Evolutionary conservation across 2,888 invertebrate species (phyloP).

Genomic region (Dolichopus griseipennis): DNA sequence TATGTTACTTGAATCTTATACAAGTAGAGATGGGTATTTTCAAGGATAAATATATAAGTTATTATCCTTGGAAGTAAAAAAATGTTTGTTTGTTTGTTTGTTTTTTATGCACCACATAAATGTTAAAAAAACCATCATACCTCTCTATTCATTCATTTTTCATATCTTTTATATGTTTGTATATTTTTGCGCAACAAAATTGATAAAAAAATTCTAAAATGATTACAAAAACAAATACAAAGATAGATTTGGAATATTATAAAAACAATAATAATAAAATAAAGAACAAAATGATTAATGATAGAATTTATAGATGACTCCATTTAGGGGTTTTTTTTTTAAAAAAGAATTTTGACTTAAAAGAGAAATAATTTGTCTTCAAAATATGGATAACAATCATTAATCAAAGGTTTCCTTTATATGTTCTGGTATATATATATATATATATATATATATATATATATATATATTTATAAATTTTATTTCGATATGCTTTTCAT

Average conservation of each 20-base stretch:
- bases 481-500: not conserved
- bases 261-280: not conserved
- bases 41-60: not conserved
- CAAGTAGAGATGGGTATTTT: not conserved
- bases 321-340: not conserved
- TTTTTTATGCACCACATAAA: no score
- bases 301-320: not conserved
- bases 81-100: no score
- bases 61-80: not conserved
- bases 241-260: not conserved
- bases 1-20: no score
- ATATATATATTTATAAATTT: not conserved
- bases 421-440: no score
- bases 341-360: not conserved
- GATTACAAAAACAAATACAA: not conserved
- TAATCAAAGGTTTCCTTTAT: not conserved
- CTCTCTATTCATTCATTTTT: no score
- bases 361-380: conserved; percentile 6
- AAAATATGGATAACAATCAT: not conserved
- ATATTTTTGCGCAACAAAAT: not conserved
- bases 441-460: not conserved
- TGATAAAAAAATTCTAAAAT: not conserved
- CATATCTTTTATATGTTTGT: no score
- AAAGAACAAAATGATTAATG: not conserved
- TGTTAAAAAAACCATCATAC: no score